Evolutionary conservation across 23 tunicate genomes (phyloP).

Genomic region (Clavelina lepadiformis): DNA sequence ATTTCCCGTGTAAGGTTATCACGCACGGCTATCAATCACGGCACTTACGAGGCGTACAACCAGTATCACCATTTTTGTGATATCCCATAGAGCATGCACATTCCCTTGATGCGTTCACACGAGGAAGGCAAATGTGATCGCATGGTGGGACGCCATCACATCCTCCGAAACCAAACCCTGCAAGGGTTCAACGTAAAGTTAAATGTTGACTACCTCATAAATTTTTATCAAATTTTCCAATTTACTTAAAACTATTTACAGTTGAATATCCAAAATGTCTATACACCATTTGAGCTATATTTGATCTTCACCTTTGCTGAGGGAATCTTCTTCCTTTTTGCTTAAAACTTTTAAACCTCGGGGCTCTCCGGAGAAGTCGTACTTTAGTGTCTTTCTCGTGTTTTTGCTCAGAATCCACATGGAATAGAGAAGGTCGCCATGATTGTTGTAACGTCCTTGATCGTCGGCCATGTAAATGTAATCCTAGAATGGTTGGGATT

Average conservation of each 20-base stretch:
- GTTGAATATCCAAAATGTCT: too few species aligned
- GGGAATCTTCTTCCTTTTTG: conserved; percentile 9
- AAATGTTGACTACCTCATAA: too few species aligned
- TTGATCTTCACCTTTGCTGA: background rate
- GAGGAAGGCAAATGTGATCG: conserved; percentile 65
- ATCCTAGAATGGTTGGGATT: too few species aligned
- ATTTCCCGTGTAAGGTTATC: too few species aligned
- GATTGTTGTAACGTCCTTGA: conserved; percentile 8
- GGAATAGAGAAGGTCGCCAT: conserved; percentile 7
- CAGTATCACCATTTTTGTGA: conserved; percentile 16
- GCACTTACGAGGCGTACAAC: conserved; percentile 43
- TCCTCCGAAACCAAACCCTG: conserved; percentile 9
- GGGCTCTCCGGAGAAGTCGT: conserved; percentile 28
- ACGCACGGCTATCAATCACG: too few species aligned
- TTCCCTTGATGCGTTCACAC: conserved; percentile 29
- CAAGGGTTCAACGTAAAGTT: too few species aligned
- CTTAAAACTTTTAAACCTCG: conserved; percentile 25
- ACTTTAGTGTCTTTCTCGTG: conserved; percentile 2
- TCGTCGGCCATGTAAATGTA: conserved; percentile 33
- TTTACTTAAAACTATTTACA: too few species aligned
- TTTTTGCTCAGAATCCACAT: conserved; percentile 28
- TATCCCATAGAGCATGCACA: conserved; percentile 50
- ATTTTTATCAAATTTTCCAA: too few species aligned
- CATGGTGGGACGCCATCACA: conserved; percentile 26
- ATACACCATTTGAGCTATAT: too few species aligned